Conservation (phyloP, 2,113 vertebrate genomes). For the Labrus mixtus region DNA sequence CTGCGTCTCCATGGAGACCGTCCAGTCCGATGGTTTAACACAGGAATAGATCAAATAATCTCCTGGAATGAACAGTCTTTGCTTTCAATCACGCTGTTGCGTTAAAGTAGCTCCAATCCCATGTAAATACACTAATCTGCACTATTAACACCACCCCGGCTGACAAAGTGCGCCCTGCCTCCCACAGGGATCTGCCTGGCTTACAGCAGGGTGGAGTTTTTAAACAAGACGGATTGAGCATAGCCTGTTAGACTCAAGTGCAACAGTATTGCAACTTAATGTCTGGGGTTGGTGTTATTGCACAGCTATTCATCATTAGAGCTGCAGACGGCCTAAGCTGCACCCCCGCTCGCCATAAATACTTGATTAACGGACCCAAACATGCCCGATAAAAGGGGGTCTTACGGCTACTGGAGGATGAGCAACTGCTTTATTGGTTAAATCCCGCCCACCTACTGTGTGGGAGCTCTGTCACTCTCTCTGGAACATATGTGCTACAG, state of each 20-base stretch:
- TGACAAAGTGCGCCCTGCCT: constrained; percentile 68
- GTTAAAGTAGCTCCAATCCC: constrained; percentile 72
- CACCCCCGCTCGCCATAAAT: constrained; percentile 78
- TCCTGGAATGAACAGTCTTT: constrained; percentile 62
- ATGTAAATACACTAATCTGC: constrained; percentile 80
- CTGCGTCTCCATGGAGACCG: constrained; percentile 57
- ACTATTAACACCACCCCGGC: constrained; percentile 72
- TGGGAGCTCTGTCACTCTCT: constrained; percentile 79
- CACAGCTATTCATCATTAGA: constrained; percentile 77
- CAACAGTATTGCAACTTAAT: constrained; percentile 71
- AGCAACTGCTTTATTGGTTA: constrained; percentile 77
- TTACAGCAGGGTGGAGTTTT: constrained; percentile 68
- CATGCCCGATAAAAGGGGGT: constrained; percentile 75
- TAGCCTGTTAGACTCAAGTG: constrained; percentile 50
- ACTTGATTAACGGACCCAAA: constrained; percentile 82
- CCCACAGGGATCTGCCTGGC: constrained; percentile 67
- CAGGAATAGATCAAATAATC: constrained; percentile 71
- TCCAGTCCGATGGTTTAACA: constrained; percentile 44
- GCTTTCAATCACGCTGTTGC: constrained; percentile 70
- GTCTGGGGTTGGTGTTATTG: constrained; percentile 66
- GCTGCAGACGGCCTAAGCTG: constrained; percentile 66
- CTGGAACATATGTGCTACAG: constrained; percentile 78
- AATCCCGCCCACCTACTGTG: constrained; percentile 81
- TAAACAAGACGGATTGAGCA: constrained; percentile 77
- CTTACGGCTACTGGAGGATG: constrained; percentile 66